Percentiles rank a stretch among this genome's conserved stretches.
Evolutionary conservation across 2,888 invertebrate genomes (phyloP).

Genomic region (Napeogenes inachia): DNA sequence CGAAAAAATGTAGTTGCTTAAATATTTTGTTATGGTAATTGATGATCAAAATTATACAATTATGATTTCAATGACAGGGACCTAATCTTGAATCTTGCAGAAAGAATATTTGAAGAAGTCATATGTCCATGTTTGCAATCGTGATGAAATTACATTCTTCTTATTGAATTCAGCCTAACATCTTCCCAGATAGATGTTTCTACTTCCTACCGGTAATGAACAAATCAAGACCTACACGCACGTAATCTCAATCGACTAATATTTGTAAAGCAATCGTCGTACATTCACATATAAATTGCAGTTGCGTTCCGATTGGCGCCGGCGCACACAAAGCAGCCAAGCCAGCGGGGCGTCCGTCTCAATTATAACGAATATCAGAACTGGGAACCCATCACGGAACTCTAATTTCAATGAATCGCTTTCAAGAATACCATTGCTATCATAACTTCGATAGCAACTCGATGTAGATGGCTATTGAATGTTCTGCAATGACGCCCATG

Average conservation of each 20-base stretch:
- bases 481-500: slow-evolving; percentile 23
- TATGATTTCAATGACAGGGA: too few species aligned
- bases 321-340: slow-evolving; percentile 55
- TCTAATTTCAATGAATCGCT: slow-evolving; percentile 7
- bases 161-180: not conserved
- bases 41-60: too few species aligned
- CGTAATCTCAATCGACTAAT: slow-evolving; percentile 44
- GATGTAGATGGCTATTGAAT: slow-evolving; percentile 7
- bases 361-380: slow-evolving; percentile 61
- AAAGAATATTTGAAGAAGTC: too few species aligned
- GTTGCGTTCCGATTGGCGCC: slow-evolving; percentile 34
- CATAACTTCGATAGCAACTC: not conserved
- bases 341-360: slow-evolving; percentile 68
- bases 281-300: slow-evolving; percentile 42
- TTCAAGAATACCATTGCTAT: slow-evolving; percentile 1
- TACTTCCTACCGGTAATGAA: slow-evolving; percentile 28
- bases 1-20: not conserved
- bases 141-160: not conserved
- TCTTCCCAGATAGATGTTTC: slow-evolving; percentile 10
- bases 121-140: too few species aligned
- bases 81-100: too few species aligned
- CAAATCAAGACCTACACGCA: slow-evolving; percentile 32
- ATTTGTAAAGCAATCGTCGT: slow-evolving; percentile 58
- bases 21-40: too few species aligned
- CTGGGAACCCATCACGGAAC: slow-evolving; percentile 32